Evolutionary conservation across 2,888 invertebrate genomes (phyloP).

Genomic region (Aricia artaxerxes): DNA sequence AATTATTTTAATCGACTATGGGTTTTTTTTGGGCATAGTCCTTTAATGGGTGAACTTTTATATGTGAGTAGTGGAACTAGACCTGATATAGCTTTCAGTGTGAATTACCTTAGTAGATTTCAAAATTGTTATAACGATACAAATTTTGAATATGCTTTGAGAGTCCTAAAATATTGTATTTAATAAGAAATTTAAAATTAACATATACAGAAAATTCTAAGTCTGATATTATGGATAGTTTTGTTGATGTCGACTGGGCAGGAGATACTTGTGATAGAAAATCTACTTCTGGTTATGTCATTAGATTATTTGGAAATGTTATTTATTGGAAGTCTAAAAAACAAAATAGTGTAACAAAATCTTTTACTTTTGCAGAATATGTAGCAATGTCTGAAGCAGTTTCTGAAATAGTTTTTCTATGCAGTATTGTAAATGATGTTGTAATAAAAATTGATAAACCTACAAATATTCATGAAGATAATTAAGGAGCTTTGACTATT

Average conservation of each 20-base stretch:
- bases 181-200: conserved; percentile 40
- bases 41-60: no score
- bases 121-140: no score
- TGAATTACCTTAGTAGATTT: conserved; percentile 30
- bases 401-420: conserved; percentile 33
- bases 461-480: conserved; percentile 35
- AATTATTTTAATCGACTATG: no score
- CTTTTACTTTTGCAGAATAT: conserved; percentile 35
- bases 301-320: conserved; percentile 37
- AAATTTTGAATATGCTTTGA: conserved; percentile 34
- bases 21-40: no score
- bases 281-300: conserved; percentile 37
- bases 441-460: conserved; percentile 35
- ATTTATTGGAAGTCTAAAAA: conserved; percentile 32
- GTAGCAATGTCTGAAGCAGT: conserved; percentile 37
- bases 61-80: no score
- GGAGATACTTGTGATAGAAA: conserved; percentile 36
- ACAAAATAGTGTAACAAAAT: conserved; percentile 31
- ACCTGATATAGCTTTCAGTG: conserved; percentile 39
- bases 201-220: conserved; percentile 41
- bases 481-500: no score
- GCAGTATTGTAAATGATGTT: no score
- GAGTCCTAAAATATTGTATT: conserved; percentile 43
- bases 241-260: conserved; percentile 31
- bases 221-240: conserved; percentile 43